Conservation (phyloP, 2,888 invertebrate genomes). For the Orchesella flavescens region DNA sequence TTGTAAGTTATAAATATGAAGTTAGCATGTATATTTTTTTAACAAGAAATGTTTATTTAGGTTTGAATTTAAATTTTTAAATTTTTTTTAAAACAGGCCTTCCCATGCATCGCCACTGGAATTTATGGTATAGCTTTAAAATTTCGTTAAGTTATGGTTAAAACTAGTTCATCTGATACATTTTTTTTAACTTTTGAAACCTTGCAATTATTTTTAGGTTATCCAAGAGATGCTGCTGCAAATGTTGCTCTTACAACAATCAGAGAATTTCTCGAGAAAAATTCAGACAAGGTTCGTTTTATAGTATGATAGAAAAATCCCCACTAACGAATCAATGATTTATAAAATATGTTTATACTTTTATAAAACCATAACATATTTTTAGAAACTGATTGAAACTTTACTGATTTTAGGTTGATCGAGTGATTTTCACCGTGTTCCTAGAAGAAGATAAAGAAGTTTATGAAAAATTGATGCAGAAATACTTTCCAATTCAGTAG, state of each 20-base stretch:
- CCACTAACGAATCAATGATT: too few species aligned
- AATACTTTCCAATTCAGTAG: constrained; percentile 80
- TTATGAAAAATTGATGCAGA: constrained; percentile 82
- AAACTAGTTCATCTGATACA: background rate
- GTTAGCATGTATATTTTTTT: background rate
- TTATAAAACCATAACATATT: background rate
- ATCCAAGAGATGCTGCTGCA: constrained; percentile 86
- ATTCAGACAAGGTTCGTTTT: constrained; percentile 7
- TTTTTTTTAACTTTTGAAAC: constrained; percentile 20
- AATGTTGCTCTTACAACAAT: constrained; percentile 82
- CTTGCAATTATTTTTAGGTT: constrained; percentile 76
- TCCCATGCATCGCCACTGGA: constrained; percentile 94
- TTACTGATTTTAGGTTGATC: constrained; percentile 78
- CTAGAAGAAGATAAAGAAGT: constrained; percentile 82
- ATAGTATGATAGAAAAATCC: background rate
- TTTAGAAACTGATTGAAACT: constrained; percentile 49
- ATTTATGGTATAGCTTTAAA: constrained; percentile 79
- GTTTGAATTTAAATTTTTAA: too few species aligned
- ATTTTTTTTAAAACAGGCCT: constrained; percentile 76
- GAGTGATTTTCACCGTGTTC: constrained; percentile 88
- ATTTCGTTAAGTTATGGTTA: background rate
- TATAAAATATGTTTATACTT: too few species aligned
- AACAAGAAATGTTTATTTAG: too few species aligned
- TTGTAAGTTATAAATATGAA: constrained; percentile 76
- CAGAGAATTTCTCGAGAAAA: constrained; percentile 78